Base-by-base conservation (phyloP, 2,888 invertebrate genomes). In the Microplitis deprimator region DNA sequence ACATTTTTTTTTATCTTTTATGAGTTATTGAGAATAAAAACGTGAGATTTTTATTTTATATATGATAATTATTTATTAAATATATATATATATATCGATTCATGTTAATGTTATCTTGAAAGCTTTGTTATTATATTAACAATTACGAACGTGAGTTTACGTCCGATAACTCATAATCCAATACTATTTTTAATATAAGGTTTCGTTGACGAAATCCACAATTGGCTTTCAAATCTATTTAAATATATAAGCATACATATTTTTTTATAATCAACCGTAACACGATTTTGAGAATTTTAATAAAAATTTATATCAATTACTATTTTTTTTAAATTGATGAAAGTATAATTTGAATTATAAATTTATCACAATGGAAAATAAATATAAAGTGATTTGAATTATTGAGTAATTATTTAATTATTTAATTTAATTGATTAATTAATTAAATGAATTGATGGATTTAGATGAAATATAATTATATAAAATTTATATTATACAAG, bases 191-290 rank as follows among this genome's bases (percentile, higher is more conserved):
- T 10, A 50, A 50, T 13, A 13, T 50, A 50, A 50, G 50, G 50
- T 50, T 50, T 50, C 50, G 50, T 62, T 16, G 17, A 62, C 62
- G 62, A 62, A 17, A 17, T 20, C 62, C 62, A 62, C 62, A 16
- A 62, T 20, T n/a, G 20, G 20, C 62, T 62, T 29, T 29, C 29
- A 29, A 29, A 29, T 29, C 29, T 29, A 29, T 29, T 29, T 29
- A 29, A 29, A 29, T 29, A 29, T 29, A 29, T 29, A 29, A 29
- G 29, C 29, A 29, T 29, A 29, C 29, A 29, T 29, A 29, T 29
- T 29, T 29, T 29, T 29, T 4, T 29, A 20, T 20, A 5, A 59
- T 16, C 13, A 8, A 70, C 59, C 29, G 29, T 29, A 29, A 29
- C 29, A 29, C 29, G 29, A 29, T 29, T 20, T 29, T 3, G 29